Base-by-base conservation (phyloP, 2,888 invertebrate species). In the Temnothorax unifasciatus region DNA sequence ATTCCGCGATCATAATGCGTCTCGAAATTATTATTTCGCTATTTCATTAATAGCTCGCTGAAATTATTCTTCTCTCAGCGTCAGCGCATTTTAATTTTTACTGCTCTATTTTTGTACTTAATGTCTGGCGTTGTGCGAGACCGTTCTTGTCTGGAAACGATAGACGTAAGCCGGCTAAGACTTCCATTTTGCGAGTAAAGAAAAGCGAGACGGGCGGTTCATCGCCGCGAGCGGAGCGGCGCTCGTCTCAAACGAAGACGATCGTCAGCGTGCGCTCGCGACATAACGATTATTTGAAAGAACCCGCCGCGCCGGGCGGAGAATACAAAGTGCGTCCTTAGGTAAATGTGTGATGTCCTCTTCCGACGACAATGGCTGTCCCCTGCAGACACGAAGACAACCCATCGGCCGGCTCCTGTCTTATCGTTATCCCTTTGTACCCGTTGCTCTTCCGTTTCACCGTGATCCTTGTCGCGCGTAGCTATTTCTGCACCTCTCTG, bases 301-400 rank as follows among this genome's bases (percentile, higher is more conserved):
- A 92, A 92, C 91, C 89, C 86, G 87, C 86, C 90, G 83, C 86
- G 87, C 86, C 90, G 83, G 88, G 87, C 87, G 84, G 87, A 92
- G 93, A 94, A 94, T 94, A 94, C 93, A 92, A 93, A 94, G 93
- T 94, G 89, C 92, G 90, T 91, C 93, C 92, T 94, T 94, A 93
- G 90, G 92, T 92, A 93, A 94, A 94, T 94, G 92, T 90, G 68
- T 57, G 21, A 57, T 77, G 79, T 54, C 64, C 79, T 50, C 59
- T 73, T 75, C 25, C 68, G 76, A 59, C 18, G 50, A 29, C 64
- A 64, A 64, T 64, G 44, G 47, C 29, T 52, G 77, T 66, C 38
- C 73, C 44, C 34, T 73, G 68, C 41, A 75, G 69, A 54, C 75
- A 79, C 69, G 21, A 63, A 44, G 68, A 77, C 50, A 25, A 68